These are phyloP conservation scores for Hyalella azteca DNA, from an alignment of 2,888 invertebrate genomes.

Conservation along the genomic window DNA sequence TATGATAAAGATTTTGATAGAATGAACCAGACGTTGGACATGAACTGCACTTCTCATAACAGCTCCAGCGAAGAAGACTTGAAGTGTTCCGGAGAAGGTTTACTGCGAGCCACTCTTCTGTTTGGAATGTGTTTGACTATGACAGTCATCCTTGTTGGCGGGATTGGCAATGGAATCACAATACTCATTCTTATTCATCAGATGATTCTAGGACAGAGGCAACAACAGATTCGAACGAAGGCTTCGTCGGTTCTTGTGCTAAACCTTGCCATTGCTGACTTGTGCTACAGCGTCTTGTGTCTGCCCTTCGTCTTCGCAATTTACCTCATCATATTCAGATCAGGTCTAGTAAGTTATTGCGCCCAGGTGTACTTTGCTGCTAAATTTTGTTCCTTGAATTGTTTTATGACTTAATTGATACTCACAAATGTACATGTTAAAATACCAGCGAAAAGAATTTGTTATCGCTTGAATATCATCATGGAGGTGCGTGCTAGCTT, in stretches of 20 bases:
- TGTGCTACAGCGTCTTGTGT: slow-evolving; percentile 50
- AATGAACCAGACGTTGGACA: too few relatives aligned
- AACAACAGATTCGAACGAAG: slow-evolving; percentile 30
- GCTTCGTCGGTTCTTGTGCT: slow-evolving; percentile 52
- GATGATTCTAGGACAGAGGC: slow-evolving; percentile 36
- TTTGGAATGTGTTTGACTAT: slow-evolving; percentile 48
- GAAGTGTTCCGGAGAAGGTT: not conserved
- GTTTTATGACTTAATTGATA: too few relatives aligned
- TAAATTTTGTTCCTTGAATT: too few relatives aligned
- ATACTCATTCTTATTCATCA: slow-evolving; percentile 46
- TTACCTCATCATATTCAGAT: slow-evolving; percentile 40
- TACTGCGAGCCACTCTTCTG: not conserved
- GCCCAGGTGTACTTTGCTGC: not conserved
- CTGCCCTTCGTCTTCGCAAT: slow-evolving; percentile 56
- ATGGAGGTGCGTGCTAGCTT: too few relatives aligned
- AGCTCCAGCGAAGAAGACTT: too few relatives aligned
- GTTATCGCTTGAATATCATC: too few relatives aligned
- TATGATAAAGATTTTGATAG: too few relatives aligned
- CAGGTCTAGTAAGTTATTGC: not conserved
- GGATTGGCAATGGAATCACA: slow-evolving; percentile 43
- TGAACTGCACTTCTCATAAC: too few relatives aligned
- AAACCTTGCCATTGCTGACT: slow-evolving; percentile 54
- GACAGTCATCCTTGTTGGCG: slow-evolving; percentile 43
- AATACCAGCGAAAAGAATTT: too few relatives aligned
- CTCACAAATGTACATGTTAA: too few relatives aligned